These are phyloP conservation scores for Bombyx mandarina DNA, from an alignment of 1,140 invertebrate species.

Conservation along the genomic window DNA sequence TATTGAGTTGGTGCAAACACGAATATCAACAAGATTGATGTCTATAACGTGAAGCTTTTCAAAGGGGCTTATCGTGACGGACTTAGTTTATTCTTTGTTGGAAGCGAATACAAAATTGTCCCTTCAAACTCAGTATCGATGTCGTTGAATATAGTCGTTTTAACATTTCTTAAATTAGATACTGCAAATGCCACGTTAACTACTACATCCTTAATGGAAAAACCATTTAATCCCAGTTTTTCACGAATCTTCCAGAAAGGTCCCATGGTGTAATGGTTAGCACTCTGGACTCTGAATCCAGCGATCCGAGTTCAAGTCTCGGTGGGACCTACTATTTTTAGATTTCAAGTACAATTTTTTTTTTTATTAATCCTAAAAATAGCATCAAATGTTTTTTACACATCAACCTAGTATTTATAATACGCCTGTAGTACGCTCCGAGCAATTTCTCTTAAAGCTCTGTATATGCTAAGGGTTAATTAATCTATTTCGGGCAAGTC, in stretches of 20 bases:
- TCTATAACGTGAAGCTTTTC: not conserved
- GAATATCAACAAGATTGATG: no score
- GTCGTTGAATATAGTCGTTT: not conserved
- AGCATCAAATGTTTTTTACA: no score
- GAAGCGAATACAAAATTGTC: not conserved
- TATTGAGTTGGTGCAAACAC: no score
- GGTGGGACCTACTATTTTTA: conserved; percentile 24
- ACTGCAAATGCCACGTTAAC: not conserved
- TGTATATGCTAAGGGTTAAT: no score
- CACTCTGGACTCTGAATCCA: conserved; percentile 23
- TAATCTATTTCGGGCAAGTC: no score
- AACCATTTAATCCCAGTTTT: not conserved
- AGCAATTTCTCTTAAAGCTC: no score
- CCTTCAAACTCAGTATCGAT: not conserved
- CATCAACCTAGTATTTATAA: no score
- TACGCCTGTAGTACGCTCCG: no score
- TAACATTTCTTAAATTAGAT: not conserved
- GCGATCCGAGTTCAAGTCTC: conserved; percentile 32
- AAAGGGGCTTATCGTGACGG: not conserved
- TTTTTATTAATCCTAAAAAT: no score
- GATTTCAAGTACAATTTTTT: not conserved
- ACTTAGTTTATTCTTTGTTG: not conserved
- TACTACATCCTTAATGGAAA: not conserved
- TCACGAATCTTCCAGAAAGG: not conserved
- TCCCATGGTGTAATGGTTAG: conserved; percentile 33